Conservation (phyloP, 2,888 invertebrate species). For the Gnatocerus cornutus region DNA sequence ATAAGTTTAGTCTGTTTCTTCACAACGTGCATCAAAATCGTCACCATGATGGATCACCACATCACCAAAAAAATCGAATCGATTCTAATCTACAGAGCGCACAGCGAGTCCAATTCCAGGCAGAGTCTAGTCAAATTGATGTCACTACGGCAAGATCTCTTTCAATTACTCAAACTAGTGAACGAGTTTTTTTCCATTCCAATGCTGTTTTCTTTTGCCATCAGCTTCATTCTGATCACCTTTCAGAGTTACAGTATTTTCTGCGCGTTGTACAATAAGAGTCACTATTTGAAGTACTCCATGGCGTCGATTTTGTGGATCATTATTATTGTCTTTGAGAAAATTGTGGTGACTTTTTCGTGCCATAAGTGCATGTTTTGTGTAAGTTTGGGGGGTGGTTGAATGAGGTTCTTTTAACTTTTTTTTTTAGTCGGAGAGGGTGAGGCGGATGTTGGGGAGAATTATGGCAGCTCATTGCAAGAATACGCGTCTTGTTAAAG, state of each 20-base stretch:
- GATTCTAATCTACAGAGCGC: constrained; percentile 3
- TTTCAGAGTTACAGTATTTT: constrained; percentile 39
- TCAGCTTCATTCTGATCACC: constrained; percentile 27
- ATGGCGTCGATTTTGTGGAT: constrained; percentile 34
- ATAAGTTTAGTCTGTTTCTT: constrained; percentile 31
- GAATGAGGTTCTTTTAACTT: background rate
- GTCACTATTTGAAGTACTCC: constrained; percentile 27
- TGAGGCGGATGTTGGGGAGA: constrained; percentile 12
- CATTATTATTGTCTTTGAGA: constrained; percentile 16
- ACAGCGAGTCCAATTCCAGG: background rate
- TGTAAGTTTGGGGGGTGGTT: constrained; percentile 27
- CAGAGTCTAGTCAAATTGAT: constrained; percentile 14
- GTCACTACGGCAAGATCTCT: constrained; percentile 26
- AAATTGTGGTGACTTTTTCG: constrained; percentile 28
- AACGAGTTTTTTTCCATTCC: constrained; percentile 17
- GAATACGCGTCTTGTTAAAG: constrained; percentile 5
- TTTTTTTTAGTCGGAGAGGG: constrained; percentile 8
- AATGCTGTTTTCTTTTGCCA: constrained; percentile 23
- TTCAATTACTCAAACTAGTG: constrained; percentile 13
- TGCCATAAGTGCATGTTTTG: constrained; percentile 27
- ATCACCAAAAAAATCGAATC: constrained; percentile 15
- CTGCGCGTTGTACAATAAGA: constrained; percentile 26
- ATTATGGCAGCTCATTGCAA: constrained; percentile 4
- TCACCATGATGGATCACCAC: constrained; percentile 15
- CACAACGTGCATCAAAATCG: constrained; percentile 11